These are phyloP conservation scores for Aspidiotus rigidus DNA, from an alignment of 2,888 invertebrate genomes.

Conservation along the genomic window DNA sequence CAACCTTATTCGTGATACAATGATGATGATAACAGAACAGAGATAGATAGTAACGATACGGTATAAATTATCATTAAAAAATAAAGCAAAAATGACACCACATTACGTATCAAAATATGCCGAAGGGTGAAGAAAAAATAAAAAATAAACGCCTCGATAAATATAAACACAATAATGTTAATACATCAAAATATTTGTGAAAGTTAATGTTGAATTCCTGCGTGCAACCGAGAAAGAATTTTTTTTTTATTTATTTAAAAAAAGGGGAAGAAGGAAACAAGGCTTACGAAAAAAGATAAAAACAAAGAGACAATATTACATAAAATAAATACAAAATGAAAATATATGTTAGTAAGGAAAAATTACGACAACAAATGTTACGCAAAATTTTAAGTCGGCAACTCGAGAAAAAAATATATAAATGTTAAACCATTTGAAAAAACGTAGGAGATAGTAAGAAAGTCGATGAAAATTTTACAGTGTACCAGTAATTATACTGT, in stretches of 20 bases:
- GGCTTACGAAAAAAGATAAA: background rate
- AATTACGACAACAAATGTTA: background rate
- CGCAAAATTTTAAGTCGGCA: background rate
- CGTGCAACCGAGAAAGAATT: too few species aligned
- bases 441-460: too few species aligned
- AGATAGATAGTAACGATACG: background rate
- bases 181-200: background rate
- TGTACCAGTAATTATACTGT: too few species aligned
- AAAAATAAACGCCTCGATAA: background rate
- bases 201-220: slow-evolving; percentile 2
- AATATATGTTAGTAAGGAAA: background rate
- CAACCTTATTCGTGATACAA: background rate
- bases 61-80: background rate
- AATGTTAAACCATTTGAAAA: too few species aligned
- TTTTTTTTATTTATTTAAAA: background rate
- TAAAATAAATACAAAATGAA: background rate
- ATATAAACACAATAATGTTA: background rate
- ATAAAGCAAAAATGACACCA: background rate
- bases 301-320: background rate
- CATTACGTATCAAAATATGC: background rate
- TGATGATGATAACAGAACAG: background rate
- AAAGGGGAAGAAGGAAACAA: background rate
- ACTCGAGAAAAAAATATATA: background rate
- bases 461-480: too few species aligned
- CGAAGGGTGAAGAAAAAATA: background rate